Conservation (phyloP, 1,140 invertebrate species). For the Spodoptera frugiperda region DNA sequence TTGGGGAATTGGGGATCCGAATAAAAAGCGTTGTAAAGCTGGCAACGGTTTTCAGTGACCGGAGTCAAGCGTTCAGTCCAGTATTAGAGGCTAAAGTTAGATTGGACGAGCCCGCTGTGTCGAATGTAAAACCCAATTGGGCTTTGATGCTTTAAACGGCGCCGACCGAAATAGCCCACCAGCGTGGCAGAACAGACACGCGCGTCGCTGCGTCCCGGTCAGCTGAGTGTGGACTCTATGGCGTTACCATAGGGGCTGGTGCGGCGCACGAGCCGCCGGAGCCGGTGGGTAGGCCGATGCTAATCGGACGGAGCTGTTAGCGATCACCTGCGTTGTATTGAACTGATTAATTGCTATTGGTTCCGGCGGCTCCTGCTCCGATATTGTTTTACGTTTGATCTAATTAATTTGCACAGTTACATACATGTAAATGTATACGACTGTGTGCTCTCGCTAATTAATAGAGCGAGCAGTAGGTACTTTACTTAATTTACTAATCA, state of each 20-base stretch:
- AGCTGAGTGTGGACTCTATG: conserved; percentile 52
- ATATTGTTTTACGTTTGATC: conserved; percentile 64
- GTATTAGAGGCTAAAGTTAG: conserved; percentile 75
- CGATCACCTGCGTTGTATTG: conserved; percentile 79
- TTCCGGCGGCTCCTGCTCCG: conserved; percentile 54
- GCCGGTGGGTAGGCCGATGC: conserved; percentile 60
- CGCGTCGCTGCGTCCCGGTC: conserved; percentile 2
- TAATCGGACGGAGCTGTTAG: conserved; percentile 77
- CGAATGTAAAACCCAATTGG: conserved; percentile 81
- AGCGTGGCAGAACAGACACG: conserved; percentile 55
- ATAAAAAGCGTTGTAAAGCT: conserved; percentile 33
- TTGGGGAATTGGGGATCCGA: conserved; percentile 37
- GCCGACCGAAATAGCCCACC: conserved; percentile 71
- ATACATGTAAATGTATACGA: neutral
- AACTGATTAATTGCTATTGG: conserved; percentile 75
- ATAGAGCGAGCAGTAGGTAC: neutral
- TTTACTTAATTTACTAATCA: neutral
- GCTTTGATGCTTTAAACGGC: conserved; percentile 78
- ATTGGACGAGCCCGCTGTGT: conserved; percentile 74
- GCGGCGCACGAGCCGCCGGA: conserved; percentile 23
- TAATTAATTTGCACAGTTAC: conserved; percentile 50
- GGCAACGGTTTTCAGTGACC: conserved; percentile 41
- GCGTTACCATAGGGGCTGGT: conserved; percentile 10
- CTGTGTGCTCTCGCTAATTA: conserved; percentile 7
- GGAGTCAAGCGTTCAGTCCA: conserved; percentile 58